Evolutionary conservation across 2,888 invertebrate genomes (phyloP).

Genomic region (Hemistola chrysoprasaria): DNA sequence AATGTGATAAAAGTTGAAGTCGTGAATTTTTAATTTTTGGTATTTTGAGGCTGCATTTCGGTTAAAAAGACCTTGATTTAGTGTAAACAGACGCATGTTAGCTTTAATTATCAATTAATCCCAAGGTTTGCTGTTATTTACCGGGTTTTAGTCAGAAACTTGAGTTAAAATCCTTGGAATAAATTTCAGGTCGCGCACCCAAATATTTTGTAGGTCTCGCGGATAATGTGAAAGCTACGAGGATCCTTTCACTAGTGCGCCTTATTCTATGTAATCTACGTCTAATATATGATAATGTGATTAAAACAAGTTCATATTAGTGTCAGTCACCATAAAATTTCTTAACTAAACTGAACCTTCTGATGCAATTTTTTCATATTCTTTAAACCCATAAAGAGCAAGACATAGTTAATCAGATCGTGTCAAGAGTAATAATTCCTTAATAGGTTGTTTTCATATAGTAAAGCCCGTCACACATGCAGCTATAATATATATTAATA

Average conservation of each 20-base stretch:
- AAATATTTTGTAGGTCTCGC: conserved; percentile 1
- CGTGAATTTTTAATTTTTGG: conserved; percentile 17
- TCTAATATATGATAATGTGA: too few species aligned
- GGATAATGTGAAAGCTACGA: background rate
- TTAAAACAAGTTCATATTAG: too few species aligned
- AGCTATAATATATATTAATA: too few species aligned
- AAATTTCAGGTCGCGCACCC: background rate
- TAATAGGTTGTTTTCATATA: too few species aligned
- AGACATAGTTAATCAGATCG: too few species aligned
- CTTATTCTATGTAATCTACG: too few species aligned
- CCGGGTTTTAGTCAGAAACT: conserved; percentile 21
- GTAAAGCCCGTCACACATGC: too few species aligned
- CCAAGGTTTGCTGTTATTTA: conserved; percentile 35
- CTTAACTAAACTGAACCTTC: too few species aligned
- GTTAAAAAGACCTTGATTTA: conserved; percentile 42
- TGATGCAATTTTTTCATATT: too few species aligned
- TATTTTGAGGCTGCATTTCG: conserved; percentile 28
- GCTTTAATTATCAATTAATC: conserved; percentile 38
- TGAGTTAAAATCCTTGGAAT: conserved; percentile 17
- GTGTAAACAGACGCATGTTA: conserved; percentile 28
- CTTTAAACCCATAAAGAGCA: too few species aligned
- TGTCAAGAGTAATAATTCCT: too few species aligned
- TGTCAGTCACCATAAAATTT: too few species aligned
- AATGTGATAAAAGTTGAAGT: background rate
- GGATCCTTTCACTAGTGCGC: conserved; percentile 16